These are phyloP conservation scores for Molanna angustata DNA, from an alignment of 2,888 invertebrate genomes.

Conservation along the genomic window DNA sequence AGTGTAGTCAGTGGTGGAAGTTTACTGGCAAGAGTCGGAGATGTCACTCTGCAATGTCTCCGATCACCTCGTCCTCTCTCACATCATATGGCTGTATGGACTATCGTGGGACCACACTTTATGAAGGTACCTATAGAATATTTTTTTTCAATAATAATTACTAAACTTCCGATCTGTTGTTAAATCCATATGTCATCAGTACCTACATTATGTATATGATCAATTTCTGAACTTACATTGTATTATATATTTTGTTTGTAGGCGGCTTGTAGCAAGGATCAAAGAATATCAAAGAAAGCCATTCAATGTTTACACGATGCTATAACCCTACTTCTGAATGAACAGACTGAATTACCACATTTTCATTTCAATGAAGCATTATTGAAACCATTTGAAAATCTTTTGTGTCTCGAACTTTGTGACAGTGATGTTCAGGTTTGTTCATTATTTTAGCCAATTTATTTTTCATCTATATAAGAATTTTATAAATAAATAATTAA, in stretches of 20 bases:
- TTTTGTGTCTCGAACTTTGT: conserved; percentile 89
- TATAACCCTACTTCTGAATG: conserved; percentile 81
- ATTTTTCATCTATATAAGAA: no score
- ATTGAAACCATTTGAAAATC: conserved; percentile 92
- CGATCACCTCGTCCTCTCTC: conserved; percentile 83
- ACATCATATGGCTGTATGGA: conserved; percentile 92
- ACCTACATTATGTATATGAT: neutral
- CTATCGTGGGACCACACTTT: conserved; percentile 86
- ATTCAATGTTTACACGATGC: conserved; percentile 91
- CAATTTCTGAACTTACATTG: neutral
- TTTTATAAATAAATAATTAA: no score
- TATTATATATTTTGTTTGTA: conserved; percentile 38
- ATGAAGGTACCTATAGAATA: conserved; percentile 68
- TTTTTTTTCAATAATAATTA: neutral
- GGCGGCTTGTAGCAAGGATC: conserved; percentile 90
- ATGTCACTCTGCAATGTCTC: conserved; percentile 83
- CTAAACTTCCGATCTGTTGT: no score
- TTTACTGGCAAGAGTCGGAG: conserved; percentile 80
- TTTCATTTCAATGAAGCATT: conserved; percentile 95
- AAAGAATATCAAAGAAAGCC: conserved; percentile 84
- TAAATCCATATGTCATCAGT: no score
- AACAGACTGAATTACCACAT: conserved; percentile 84
- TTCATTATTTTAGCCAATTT: no score
- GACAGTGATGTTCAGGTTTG: conserved; percentile 92
- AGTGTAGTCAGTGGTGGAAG: conserved; percentile 62